These are phyloP conservation scores for Lepidocyrtinus sp. DNA, from an alignment of 2,888 invertebrate genomes.

Conservation along the genomic window DNA sequence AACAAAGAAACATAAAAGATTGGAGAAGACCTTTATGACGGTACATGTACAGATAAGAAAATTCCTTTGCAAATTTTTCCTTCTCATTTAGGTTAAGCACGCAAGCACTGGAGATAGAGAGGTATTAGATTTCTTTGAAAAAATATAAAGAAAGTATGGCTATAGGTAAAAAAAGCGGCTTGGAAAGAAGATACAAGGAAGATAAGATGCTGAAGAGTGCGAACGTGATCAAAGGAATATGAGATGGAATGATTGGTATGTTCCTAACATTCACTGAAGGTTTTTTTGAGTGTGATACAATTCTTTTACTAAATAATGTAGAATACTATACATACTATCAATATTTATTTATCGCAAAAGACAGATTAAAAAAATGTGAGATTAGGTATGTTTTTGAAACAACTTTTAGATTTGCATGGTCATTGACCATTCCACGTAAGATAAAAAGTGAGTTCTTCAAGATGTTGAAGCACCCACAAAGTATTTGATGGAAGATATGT, in stretches of 20 bases:
- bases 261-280: no score
- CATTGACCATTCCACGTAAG: neutral
- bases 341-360: neutral
- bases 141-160: neutral
- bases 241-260: conserved; percentile 5
- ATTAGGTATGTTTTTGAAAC: no score
- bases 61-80: no score
- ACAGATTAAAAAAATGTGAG: no score
- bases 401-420: no score
- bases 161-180: neutral
- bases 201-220: neutral
- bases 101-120: no score
- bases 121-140: conserved; percentile 7
- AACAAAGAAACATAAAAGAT: neutral
- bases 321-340: conserved; percentile 2
- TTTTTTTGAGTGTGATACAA: no score
- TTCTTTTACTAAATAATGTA: no score
- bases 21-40: neutral
- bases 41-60: neutral
- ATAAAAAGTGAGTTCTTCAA: neutral
- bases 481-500: no score
- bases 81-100: neutral
- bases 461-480: neutral
- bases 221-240: conserved; percentile 7
- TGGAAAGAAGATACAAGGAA: neutral